Conservation (phyloP, 1,140 invertebrate species). For the Plodia interpunctella region DNA sequence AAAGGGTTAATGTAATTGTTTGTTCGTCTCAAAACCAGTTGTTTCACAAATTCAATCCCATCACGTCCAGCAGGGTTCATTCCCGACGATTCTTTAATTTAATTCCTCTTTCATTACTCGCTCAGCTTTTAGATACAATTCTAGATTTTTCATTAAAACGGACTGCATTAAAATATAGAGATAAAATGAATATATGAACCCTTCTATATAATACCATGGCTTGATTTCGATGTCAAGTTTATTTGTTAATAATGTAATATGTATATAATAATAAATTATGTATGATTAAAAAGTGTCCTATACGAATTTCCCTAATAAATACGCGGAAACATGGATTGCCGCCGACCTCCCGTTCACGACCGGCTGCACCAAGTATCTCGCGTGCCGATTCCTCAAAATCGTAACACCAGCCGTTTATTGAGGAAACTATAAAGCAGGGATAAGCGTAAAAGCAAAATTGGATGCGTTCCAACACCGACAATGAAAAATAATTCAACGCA, state of each 20-base stretch:
- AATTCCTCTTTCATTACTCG: neutral
- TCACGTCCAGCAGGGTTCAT: neutral
- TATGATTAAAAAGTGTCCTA: no score
- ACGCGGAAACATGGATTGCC: neutral
- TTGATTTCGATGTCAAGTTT: no score
- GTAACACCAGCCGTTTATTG: conserved; percentile 55
- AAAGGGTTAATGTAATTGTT: neutral
- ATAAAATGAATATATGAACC: no score
- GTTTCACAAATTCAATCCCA: neutral
- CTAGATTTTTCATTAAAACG: no score
- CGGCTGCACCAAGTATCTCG: neutral
- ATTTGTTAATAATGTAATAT: no score
- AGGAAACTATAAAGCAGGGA: conserved; percentile 65
- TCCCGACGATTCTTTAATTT: neutral
- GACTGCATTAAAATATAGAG: neutral
- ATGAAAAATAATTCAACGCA: conserved; percentile 70
- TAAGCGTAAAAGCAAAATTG: conserved; percentile 69
- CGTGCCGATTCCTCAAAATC: conserved; percentile 25
- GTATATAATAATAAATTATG: no score
- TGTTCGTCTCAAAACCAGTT: neutral
- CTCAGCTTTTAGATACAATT: conserved; percentile 1
- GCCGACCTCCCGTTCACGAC: neutral
- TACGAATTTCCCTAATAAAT: no score
- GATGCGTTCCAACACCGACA: conserved; percentile 54
- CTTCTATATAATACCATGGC: no score